Evolutionary conservation across 2,113 vertebrate genomes (phyloP).

Genomic region (Silurus meridionalis): DNA sequence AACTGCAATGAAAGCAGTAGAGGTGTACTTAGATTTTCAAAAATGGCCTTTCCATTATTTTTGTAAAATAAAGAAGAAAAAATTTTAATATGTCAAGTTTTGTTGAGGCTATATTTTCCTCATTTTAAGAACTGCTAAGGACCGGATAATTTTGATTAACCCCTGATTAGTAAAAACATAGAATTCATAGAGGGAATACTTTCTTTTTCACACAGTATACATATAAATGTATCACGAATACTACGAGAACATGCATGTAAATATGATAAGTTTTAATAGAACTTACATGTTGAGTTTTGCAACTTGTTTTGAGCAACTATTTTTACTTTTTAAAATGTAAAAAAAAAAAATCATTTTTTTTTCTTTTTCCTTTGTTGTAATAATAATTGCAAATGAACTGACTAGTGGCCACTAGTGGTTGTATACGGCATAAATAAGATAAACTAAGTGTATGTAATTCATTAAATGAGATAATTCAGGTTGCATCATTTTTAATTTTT

Average conservation of each 20-base stretch:
- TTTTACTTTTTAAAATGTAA: too few species aligned
- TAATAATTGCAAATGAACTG: background rate
- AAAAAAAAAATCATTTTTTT: too few species aligned
- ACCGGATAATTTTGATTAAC: too few species aligned
- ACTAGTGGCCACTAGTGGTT: constrained; percentile 2
- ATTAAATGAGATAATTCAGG: background rate
- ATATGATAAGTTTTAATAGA: background rate
- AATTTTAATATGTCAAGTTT: too few species aligned
- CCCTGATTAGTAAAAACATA: too few species aligned
- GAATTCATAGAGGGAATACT: too few species aligned
- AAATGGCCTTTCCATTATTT: too few species aligned
- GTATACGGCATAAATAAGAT: background rate
- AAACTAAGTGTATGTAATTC: background rate
- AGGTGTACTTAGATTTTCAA: too few species aligned
- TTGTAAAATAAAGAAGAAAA: too few species aligned
- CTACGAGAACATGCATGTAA: background rate
- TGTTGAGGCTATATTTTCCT: too few species aligned
- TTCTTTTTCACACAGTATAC: background rate
- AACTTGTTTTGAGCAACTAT: background rate
- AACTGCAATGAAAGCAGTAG: too few species aligned
- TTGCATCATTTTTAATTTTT: background rate
- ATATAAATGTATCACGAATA: background rate
- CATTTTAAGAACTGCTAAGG: too few species aligned
- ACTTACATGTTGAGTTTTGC: background rate
- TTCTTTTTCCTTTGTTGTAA: background rate